A percentile compares a stretch with the other conserved stretches of the same genome.
Conservation (phyloP, 2,888 invertebrate genomes). For the Drosophila silvestris region DNA sequence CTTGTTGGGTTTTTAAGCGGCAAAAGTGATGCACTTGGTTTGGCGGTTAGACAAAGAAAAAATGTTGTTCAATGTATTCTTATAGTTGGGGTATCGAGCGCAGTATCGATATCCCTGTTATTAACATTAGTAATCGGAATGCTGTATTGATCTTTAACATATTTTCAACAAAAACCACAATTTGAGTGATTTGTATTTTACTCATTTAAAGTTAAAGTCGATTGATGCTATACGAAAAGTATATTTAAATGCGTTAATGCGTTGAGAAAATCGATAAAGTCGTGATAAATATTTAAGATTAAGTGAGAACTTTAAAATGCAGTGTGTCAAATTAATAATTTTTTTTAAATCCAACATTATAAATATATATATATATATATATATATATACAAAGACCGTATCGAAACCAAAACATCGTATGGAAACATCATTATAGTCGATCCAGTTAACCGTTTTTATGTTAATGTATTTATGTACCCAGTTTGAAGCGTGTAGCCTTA, state of each 20-base stretch:
- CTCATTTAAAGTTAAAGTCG: background rate
- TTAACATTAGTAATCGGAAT: no score
- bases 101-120: no score
- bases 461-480: background rate
- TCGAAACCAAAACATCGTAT: background rate
- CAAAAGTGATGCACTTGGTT: background rate
- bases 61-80: no score
- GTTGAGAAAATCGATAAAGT: background rate
- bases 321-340: background rate
- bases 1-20: background rate
- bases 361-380: background rate
- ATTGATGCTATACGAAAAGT: background rate
- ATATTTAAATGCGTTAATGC: no score
- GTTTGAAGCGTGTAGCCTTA: background rate
- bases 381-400: background rate
- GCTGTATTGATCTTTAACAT: no score
- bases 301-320: background rate
- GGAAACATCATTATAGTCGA: background rate
- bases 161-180: no score
- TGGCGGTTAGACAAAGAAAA: background rate
- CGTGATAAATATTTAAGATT: background rate
- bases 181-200: background rate
- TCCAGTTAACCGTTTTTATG: background rate
- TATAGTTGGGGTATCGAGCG: background rate
- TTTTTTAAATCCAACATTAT: background rate